These are phyloP conservation scores for Gymnosoma rotundatum DNA, from an alignment of 2,888 invertebrate genomes.

Conservation along the genomic window DNA sequence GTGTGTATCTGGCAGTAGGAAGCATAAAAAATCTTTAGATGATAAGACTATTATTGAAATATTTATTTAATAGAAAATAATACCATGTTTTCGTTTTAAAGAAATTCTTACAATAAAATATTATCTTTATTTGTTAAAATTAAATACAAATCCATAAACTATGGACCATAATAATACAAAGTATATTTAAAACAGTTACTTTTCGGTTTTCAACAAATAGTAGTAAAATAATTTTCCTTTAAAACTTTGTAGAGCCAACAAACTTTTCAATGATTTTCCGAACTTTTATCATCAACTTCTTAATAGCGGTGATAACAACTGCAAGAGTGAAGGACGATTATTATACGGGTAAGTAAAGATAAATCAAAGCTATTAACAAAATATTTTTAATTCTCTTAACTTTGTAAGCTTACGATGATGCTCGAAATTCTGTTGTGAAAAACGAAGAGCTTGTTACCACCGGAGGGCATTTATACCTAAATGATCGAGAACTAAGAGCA, in stretches of 20 bases:
- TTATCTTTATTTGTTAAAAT: no score
- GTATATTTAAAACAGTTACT: no score
- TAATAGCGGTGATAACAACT: constrained; percentile 16
- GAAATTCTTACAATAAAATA: no score
- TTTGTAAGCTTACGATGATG: constrained; percentile 77
- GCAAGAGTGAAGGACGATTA: background rate
- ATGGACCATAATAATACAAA: no score
- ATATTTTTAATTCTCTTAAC: background rate
- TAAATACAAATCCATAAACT: no score
- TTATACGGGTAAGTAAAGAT: constrained; percentile 43
- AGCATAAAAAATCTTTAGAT: no score
- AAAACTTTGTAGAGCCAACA: background rate
- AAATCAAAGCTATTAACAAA: background rate
- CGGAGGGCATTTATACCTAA: constrained; percentile 77
- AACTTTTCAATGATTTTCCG: constrained; percentile 5
- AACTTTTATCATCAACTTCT: background rate
- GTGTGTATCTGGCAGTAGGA: no score
- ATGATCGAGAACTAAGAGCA: constrained; percentile 75
- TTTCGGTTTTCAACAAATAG: no score
- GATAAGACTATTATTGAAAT: no score
- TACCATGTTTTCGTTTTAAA: no score
- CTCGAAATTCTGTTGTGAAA: constrained; percentile 77
- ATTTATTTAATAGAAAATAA: no score
- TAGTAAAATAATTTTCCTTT: no score
- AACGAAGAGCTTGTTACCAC: constrained; percentile 78